phyloP scores from a whole-genome alignment of 1,140 invertebrate genomes.

The Drosophila navojoa region DNA sequence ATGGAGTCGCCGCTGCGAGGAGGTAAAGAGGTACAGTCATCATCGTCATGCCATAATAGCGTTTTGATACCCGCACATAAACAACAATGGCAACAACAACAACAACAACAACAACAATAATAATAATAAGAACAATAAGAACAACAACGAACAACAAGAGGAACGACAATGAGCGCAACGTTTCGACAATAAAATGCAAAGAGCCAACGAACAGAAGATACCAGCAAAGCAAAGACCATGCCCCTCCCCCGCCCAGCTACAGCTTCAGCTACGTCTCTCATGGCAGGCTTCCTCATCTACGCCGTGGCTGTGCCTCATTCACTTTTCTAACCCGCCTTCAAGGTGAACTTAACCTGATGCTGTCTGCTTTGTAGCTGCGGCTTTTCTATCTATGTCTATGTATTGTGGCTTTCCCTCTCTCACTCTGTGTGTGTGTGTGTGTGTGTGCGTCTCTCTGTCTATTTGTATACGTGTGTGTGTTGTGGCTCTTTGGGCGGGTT shows the following conservation, averaged over 20 bases:
- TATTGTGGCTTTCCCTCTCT: not conserved
- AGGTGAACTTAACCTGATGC: conserved; percentile 77
- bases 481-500: conserved; percentile 57
- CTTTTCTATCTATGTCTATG: conserved; percentile 1
- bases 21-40: conserved; percentile 55
- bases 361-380: conserved; percentile 67
- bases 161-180: conserved; percentile 37
- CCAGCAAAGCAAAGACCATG: not conserved
- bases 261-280: not conserved
- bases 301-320: not conserved
- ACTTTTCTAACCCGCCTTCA: conserved; percentile 13
- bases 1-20: conserved; percentile 27
- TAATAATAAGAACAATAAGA: conserved; percentile 7
- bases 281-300: not conserved
- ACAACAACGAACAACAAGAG: conserved; percentile 34
- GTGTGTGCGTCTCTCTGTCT: not conserved
- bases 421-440: not conserved
- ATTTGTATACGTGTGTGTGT: conserved; percentile 2
- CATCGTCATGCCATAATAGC: conserved; percentile 77
- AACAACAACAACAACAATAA: conserved; percentile 64
- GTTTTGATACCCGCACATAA: conserved; percentile 80
- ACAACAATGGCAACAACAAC: conserved; percentile 73
- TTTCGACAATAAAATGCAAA: conserved; percentile 78
- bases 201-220: conserved; percentile 42
- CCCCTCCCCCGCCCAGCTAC: not conserved